Evolutionary conservation across 2,113 vertebrate genomes (phyloP).

Genomic region (Nothocercus julius): DNA sequence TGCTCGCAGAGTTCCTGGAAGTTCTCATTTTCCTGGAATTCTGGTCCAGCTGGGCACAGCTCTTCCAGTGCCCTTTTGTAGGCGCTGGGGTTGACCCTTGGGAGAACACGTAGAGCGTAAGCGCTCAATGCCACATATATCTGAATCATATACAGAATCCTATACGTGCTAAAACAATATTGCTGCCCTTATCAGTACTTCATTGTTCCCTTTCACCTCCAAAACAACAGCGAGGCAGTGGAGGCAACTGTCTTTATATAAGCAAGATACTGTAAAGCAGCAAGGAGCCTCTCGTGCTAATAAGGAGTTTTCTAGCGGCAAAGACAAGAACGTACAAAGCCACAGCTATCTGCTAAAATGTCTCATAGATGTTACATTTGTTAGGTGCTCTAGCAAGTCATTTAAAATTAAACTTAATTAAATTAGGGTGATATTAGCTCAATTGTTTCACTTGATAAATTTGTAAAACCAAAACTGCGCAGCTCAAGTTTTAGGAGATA

Average conservation of each 20-base stretch:
- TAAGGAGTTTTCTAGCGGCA: slow-evolving; percentile 4
- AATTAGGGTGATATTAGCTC: slow-evolving; percentile 58
- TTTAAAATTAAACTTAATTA: slow-evolving; percentile 56
- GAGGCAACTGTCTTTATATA: not conserved
- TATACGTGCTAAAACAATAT: not conserved
- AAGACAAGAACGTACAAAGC: slow-evolving; percentile 30
- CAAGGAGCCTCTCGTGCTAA: slow-evolving; percentile 46
- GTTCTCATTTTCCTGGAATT: too few species aligned
- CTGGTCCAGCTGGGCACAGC: too few species aligned
- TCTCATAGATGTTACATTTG: slow-evolving; percentile 5
- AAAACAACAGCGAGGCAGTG: not conserved
- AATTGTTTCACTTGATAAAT: slow-evolving; percentile 47
- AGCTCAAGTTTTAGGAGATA: slow-evolving; percentile 26
- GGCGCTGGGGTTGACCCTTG: too few species aligned
- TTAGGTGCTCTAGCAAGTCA: not conserved
- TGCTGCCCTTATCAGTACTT: not conserved
- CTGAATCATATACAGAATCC: not conserved
- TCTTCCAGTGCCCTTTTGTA: too few species aligned
- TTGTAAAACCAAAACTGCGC: not conserved
- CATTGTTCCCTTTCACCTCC: not conserved
- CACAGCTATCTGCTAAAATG: slow-evolving; percentile 14
- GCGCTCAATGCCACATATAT: not conserved
- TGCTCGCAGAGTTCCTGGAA: too few species aligned
- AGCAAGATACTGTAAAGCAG: slow-evolving; percentile 55
- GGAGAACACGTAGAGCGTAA: not conserved